phyloP scores from a whole-genome alignment of 2,888 invertebrate genomes.

The Hypolimnas misippus region DNA sequence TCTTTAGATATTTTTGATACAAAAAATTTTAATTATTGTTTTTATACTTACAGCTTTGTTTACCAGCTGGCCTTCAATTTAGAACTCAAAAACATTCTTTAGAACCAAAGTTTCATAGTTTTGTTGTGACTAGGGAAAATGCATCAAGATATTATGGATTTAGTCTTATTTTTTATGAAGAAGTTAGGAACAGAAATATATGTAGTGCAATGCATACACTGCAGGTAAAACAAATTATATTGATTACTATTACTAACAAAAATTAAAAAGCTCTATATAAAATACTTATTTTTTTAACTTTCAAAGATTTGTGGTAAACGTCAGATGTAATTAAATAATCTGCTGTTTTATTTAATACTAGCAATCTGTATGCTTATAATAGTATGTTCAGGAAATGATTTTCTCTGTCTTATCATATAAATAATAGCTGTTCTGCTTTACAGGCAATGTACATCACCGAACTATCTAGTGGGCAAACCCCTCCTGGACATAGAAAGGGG shows the following conservation, averaged over 20 bases:
- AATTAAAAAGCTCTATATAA: neutral
- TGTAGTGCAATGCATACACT: constrained; percentile 98
- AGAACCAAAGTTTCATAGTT: constrained; percentile 96
- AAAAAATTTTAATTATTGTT: neutral
- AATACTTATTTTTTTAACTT: too few species aligned
- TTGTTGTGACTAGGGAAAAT: constrained; percentile 98
- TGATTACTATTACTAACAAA: neutral
- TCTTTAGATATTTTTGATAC: neutral
- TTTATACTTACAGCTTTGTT: constrained; percentile 89
- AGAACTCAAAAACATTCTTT: constrained; percentile 95
- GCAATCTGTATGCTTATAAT: too few species aligned
- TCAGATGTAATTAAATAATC: too few species aligned
- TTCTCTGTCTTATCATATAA: too few species aligned
- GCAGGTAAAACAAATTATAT: constrained; percentile 83
- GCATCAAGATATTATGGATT: constrained; percentile 97
- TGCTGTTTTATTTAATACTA: too few species aligned
- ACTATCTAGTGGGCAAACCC: constrained; percentile 91
- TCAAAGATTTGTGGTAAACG: too few species aligned
- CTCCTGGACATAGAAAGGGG: constrained; percentile 84
- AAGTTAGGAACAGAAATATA: constrained; percentile 95
- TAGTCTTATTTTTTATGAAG: constrained; percentile 97
- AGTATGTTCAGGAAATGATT: too few species aligned
- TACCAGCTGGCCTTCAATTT: constrained; percentile 97
- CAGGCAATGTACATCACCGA: constrained; percentile 96
- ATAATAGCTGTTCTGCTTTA: constrained; percentile 47